These are phyloP conservation scores for Cerceris ruficornis DNA, from an alignment of 2,888 invertebrate genomes.

Conservation along the genomic window DNA sequence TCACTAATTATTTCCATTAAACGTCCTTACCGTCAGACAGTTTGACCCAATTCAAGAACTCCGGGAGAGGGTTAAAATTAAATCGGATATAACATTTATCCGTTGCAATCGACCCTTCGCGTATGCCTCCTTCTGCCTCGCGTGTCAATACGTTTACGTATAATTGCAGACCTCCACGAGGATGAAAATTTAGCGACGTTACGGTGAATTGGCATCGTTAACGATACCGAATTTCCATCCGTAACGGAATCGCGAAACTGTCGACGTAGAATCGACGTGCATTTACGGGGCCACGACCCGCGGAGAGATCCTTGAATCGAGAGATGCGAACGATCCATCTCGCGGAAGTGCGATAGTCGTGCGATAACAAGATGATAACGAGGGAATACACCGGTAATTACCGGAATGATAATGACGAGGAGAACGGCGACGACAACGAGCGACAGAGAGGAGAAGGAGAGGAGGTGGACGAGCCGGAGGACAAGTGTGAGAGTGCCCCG, in stretches of 20 bases:
- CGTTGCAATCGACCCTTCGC: neutral
- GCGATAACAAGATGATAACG: constrained; percentile 78
- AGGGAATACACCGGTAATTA: constrained; percentile 78
- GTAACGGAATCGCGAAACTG: too few relatives aligned
- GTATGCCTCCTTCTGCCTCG: neutral
- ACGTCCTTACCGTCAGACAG: neutral
- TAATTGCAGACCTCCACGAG: too few relatives aligned
- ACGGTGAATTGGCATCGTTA: too few relatives aligned
- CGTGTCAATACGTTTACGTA: too few relatives aligned
- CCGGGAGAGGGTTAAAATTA: neutral
- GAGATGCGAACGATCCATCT: constrained; percentile 50
- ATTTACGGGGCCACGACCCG: too few relatives aligned
- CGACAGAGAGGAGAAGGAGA: constrained; percentile 32
- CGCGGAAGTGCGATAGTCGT: constrained; percentile 66
- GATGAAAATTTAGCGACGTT: too few relatives aligned
- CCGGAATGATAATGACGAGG: constrained; percentile 78
- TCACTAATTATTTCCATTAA: constrained; percentile 4
- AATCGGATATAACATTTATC: neutral
- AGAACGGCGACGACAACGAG: constrained; percentile 44
- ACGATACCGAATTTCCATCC: too few relatives aligned
- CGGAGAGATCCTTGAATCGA: constrained; percentile 4
- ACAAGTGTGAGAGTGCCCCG: neutral
- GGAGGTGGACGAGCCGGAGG: constrained; percentile 22
- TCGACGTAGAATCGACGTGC: too few relatives aligned
- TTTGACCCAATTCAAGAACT: constrained; percentile 1